Conservation (phyloP, 2,888 invertebrate genomes). For the Monoplex corrugatus region DNA sequence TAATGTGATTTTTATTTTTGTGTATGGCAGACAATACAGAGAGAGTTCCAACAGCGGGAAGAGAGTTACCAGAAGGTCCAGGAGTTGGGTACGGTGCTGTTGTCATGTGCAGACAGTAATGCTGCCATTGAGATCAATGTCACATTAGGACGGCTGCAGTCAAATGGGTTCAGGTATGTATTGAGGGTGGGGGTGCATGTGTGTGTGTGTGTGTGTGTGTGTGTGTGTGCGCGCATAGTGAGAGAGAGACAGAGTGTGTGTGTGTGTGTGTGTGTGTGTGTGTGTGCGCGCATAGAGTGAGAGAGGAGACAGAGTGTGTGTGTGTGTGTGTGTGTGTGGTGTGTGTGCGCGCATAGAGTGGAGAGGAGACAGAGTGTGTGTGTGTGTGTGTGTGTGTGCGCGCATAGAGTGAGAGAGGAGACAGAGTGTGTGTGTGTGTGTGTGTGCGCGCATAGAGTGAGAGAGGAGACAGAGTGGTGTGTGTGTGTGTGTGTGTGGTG, state of each 20-base stretch:
- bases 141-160: neutral
- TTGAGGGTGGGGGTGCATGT: too few species aligned
- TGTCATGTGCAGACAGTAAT: neutral
- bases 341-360: neutral
- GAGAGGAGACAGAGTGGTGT: neutral
- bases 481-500: neutral
- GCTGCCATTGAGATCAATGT: neutral
- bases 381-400: neutral
- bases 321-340: neutral
- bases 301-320: neutral
- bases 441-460: neutral
- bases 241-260: neutral
- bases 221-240: neutral
- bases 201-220: neutral
- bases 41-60: neutral
- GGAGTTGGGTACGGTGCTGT: neutral
- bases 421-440: neutral
- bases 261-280: neutral
- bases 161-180: neutral
- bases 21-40: neutral
- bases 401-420: too few species aligned
- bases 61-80: neutral
- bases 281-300: neutral
- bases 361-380: neutral
- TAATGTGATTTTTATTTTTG: too few species aligned